Evolutionary conservation across 2,797 vertebrate genomes (phyloP).

Genomic region (Emys orbicularis): DNA sequence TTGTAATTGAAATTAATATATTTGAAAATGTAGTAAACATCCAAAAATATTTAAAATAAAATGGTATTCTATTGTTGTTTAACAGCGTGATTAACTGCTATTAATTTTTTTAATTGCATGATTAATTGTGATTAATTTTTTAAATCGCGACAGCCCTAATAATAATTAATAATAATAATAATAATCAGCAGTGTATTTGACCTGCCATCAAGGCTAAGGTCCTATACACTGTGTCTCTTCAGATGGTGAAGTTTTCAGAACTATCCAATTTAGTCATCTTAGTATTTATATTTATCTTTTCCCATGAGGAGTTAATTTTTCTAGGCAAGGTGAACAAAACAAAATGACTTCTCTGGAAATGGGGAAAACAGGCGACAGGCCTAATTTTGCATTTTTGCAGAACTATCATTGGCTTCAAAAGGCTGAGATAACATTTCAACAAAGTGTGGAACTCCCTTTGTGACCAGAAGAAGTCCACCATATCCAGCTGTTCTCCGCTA

Average conservation of each 20-base stretch:
- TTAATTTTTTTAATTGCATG: too few species aligned
- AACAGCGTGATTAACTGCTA: too few species aligned
- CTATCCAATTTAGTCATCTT: not conserved
- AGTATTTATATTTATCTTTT: not conserved
- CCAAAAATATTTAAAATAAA: too few species aligned
- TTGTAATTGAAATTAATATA: too few species aligned
- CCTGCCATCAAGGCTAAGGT: not conserved
- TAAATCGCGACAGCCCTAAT: too few species aligned
- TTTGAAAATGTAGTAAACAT: too few species aligned
- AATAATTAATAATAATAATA: not conserved
- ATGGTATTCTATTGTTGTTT: too few species aligned
- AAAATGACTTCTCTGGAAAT: not conserved
- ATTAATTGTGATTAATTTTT: too few species aligned
- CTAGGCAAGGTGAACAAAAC: not conserved
- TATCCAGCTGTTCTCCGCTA: too few species aligned
- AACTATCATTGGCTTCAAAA: not conserved
- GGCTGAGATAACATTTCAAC: not conserved
- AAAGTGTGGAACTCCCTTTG: not conserved
- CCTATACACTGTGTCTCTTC: not conserved
- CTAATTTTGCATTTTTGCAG: not conserved
- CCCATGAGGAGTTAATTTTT: not conserved
- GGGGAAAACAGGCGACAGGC: not conserved
- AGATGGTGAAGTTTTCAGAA: not conserved
- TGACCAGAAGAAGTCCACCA: too few species aligned
- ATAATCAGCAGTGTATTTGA: not conserved